Conservation (phyloP, 1,140 invertebrate species). For the Potamilus streckersoni region DNA sequence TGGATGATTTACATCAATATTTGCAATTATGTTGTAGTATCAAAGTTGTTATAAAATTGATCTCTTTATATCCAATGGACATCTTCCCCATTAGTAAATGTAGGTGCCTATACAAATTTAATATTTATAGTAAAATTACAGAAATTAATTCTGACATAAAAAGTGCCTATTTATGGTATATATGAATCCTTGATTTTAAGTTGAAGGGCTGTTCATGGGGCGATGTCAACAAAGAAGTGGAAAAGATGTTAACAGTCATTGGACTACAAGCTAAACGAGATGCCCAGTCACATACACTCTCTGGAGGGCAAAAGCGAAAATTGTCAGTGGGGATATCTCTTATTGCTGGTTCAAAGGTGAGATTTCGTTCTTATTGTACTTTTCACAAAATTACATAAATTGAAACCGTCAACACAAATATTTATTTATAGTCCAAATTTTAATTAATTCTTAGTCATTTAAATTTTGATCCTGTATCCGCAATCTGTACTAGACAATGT, state of each 20-base stretch:
- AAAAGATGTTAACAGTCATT: conserved; percentile 70
- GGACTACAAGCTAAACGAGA: conserved; percentile 74
- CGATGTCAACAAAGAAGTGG: conserved; percentile 68
- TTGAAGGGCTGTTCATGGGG: conserved; percentile 76
- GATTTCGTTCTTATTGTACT: conserved; percentile 11
- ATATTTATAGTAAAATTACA: too few species aligned
- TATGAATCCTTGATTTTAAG: neutral
- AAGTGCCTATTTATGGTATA: too few species aligned
- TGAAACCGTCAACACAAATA: too few species aligned
- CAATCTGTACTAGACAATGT: neutral
- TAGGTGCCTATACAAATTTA: too few species aligned
- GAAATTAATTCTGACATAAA: too few species aligned
- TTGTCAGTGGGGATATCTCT: conserved; percentile 70
- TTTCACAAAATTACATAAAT: neutral
- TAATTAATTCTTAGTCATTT: too few species aligned
- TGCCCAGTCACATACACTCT: conserved; percentile 77
- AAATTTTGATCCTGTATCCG: too few species aligned
- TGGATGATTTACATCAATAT: too few species aligned
- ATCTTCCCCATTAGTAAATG: too few species aligned
- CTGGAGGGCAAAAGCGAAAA: conserved; percentile 72
- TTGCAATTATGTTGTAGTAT: too few species aligned
- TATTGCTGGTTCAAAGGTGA: conserved; percentile 69
- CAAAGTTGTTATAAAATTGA: too few species aligned
- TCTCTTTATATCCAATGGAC: too few species aligned
- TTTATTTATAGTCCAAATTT: neutral